Evolutionary conservation across 53 echinoderm and acorn worm species (phyloP), one percentile per base, ranked within the genome.

Genomic region (Zoroaster sp.): DNA sequence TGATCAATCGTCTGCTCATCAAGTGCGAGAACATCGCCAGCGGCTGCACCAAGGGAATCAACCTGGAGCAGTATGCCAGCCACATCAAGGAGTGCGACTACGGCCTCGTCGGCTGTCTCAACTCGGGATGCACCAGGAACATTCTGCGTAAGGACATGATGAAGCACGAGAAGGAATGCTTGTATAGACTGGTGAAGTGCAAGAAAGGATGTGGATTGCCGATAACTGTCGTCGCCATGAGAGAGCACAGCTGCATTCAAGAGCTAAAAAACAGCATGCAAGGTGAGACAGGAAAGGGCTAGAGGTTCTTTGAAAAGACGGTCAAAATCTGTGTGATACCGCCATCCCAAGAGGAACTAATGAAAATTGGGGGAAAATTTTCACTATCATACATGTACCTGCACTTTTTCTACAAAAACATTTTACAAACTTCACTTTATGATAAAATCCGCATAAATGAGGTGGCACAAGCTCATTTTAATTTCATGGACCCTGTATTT

Each of bases 1-100:
- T 98, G 98, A 98, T 98, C 87, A 98, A 92, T 80, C 92, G 95
- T 21, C 83, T 98, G 66, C 81, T 96, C 32, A 89, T 98, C 23
- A 73, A 79, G 8, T 97, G 95, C 66, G 93, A 96, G 34, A 95
- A 98, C 88, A 51, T 52, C 52, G 65, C 75, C 5, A 91, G 83
- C 30, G 98, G 98, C 43, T 98, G 98, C 73, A 69, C 35, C 37
- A 66, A 89, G 8, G 87, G 88, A 43, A 55, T 96, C 52, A 92
- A 91, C 89, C 91, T 98, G 37, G 98, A 98, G 69, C 73, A 78
- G 71, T 94, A 95, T 67, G 89, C 90, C 42, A 80, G 35, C 1
- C 98, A 98, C 74, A 66, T 72, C 31, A 77, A 94, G 76, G 86
- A 93, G 13, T 98, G 98, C 66, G 98, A 91, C 68, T 95, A 55